Percentiles rank a stretch among this genome's conserved stretches.
Evolutionary conservation across 1,140 invertebrate species (phyloP).

Genomic region (Pteromalus puparum): DNA sequence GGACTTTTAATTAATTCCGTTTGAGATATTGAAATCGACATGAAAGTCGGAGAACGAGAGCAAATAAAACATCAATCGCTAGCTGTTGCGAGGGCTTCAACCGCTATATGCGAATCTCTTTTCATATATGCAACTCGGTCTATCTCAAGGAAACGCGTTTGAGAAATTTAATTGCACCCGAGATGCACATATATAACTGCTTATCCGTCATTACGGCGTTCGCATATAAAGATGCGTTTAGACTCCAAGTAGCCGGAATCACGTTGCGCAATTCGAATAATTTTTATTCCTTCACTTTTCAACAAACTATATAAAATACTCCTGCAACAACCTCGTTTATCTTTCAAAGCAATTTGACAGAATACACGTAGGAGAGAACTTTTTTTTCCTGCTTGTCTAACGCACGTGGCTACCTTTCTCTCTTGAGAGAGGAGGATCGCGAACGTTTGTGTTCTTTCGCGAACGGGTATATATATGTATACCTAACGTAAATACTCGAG

Average conservation of each 20-base stretch:
- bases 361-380: not conserved
- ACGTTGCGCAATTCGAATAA: not conserved
- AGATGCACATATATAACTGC: not conserved
- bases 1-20: not conserved
- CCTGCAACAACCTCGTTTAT: not conserved
- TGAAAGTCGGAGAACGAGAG: not conserved
- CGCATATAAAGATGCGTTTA: too few species aligned
- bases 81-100: not conserved
- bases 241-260: not conserved
- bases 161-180: not conserved
- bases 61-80: not conserved
- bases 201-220: not conserved
- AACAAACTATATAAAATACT: too few species aligned
- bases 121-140: not conserved
- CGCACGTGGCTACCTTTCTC: not conserved
- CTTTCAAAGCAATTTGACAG: not conserved
- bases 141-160: not conserved
- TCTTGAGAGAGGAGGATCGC: not conserved
- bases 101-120: too few species aligned
- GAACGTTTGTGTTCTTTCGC: not conserved
- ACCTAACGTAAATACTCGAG: not conserved
- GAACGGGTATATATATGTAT: not conserved
- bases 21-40: not conserved
- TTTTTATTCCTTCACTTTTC: not conserved
- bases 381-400: not conserved